Evolutionary conservation across 1,140 invertebrate genomes (phyloP).

Genomic region (Potamilus streckersoni): DNA sequence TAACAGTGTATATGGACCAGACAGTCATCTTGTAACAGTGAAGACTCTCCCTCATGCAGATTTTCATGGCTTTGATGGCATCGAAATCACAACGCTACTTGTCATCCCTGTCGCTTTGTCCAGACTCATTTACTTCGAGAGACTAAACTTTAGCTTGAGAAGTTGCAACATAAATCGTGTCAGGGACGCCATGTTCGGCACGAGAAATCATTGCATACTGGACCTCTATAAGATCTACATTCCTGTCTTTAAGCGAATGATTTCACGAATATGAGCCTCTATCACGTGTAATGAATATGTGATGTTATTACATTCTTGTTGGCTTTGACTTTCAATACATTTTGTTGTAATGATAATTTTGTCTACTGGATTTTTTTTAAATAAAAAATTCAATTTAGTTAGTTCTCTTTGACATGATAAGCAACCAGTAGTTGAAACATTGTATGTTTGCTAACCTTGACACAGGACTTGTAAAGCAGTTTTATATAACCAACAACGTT

Average conservation of each 20-base stretch:
- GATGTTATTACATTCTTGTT: no score
- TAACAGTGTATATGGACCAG: no score
- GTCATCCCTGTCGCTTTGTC: slow-evolving; percentile 20
- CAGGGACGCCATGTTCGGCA: slow-evolving; percentile 11
- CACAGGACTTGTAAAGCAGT: no score
- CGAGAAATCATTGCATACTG: slow-evolving; percentile 14
- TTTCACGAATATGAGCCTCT: slow-evolving; percentile 18
- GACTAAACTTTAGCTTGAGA: slow-evolving; percentile 4
- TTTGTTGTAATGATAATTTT: no score
- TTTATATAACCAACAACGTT: no score
- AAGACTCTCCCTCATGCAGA: slow-evolving; percentile 18
- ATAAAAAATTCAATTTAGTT: no score
- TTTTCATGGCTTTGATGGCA: slow-evolving; percentile 30
- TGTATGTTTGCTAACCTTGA: no score
- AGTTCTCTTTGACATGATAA: no score
- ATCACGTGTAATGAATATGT: no score
- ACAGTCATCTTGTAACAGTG: not conserved
- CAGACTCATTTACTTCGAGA: slow-evolving; percentile 11
- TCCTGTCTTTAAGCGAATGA: slow-evolving; percentile 27
- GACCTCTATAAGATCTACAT: slow-evolving; percentile 19
- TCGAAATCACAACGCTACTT: slow-evolving; percentile 24
- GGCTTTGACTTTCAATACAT: no score
- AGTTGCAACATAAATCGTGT: slow-evolving; percentile 21
- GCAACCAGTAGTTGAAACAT: no score
- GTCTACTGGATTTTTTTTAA: no score